Evolutionary conservation across 2,797 vertebrate genomes (phyloP).

Genomic region (Trematocara caparti): DNA sequence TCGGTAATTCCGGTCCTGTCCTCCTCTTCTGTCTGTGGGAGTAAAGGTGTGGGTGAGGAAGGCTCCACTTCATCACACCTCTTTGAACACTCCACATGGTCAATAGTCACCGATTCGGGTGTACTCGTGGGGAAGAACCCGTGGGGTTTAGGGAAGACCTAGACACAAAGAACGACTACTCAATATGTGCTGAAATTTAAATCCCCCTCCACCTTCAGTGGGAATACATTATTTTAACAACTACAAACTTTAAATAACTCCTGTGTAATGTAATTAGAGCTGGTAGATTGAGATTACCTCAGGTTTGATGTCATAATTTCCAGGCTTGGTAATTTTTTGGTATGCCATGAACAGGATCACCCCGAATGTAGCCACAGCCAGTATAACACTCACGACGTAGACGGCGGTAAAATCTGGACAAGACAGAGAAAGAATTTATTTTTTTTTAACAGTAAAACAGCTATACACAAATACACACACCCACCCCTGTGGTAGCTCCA

Average conservation of each 20-base stretch:
- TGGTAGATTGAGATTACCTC: conserved; percentile 12
- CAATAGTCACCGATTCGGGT: rapidly evolving
- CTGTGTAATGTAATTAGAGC: neutral
- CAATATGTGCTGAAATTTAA: neutral
- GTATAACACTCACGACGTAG: rapidly evolving
- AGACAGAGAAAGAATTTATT: no score
- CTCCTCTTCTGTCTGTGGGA: rapidly evolving
- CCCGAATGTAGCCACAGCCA: rapidly evolving
- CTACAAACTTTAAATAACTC: neutral
- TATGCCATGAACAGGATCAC: neutral
- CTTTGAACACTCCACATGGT: rapidly evolving
- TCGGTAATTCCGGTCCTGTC: rapidly evolving
- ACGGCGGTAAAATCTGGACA: neutral
- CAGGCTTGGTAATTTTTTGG: neutral
- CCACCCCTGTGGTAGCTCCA: neutral
- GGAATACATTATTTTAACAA: neutral
- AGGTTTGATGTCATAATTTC: rapidly evolving
- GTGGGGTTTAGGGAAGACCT: neutral
- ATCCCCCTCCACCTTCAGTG: neutral
- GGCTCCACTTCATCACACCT: neutral
- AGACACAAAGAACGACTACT: neutral
- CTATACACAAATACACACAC: neutral
- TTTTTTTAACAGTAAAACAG: neutral
- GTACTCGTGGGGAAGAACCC: rapidly evolving
- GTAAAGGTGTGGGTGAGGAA: neutral